Conservation (phyloP, 2,888 invertebrate genomes). For the Neoitamus cyanurus region DNA sequence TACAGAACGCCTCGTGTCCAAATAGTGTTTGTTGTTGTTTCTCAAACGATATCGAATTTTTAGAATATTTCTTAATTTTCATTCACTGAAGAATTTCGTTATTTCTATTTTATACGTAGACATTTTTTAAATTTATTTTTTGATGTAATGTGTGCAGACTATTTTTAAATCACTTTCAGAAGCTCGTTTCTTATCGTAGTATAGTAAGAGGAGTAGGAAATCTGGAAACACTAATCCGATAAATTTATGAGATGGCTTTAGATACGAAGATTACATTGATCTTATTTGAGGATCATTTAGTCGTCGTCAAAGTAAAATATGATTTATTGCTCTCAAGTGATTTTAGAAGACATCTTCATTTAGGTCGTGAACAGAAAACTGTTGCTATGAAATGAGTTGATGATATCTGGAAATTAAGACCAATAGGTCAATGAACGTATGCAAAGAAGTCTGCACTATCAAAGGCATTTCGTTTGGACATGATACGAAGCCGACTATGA, state of each 20-base stretch:
- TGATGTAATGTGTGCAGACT: neutral
- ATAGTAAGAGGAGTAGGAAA: neutral
- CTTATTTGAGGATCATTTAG: neutral
- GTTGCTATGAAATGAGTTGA: neutral
- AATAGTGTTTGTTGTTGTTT: too few species aligned
- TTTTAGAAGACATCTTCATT: neutral
- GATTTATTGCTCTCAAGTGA: neutral
- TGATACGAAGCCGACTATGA: neutral
- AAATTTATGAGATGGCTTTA: neutral
- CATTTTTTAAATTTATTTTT: neutral
- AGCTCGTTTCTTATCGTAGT: neutral
- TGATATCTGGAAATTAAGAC: neutral
- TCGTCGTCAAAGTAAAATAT: neutral
- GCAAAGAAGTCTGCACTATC: neutral
- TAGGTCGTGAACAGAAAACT: neutral
- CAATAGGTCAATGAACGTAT: neutral
- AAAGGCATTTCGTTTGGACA: neutral
- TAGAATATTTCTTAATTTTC: neutral
- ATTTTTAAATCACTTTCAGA: neutral
- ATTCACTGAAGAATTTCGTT: neutral
- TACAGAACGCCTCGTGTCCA: too few species aligned
- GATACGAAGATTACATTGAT: neutral
- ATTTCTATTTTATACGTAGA: neutral
- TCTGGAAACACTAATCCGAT: neutral
- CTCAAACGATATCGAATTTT: neutral